Evolutionary conservation across 92 coral and sea anemone genomes (phyloP), one percentile per base, ranked within the genome.

Genomic region (Epizoanthus stellaris): DNA sequence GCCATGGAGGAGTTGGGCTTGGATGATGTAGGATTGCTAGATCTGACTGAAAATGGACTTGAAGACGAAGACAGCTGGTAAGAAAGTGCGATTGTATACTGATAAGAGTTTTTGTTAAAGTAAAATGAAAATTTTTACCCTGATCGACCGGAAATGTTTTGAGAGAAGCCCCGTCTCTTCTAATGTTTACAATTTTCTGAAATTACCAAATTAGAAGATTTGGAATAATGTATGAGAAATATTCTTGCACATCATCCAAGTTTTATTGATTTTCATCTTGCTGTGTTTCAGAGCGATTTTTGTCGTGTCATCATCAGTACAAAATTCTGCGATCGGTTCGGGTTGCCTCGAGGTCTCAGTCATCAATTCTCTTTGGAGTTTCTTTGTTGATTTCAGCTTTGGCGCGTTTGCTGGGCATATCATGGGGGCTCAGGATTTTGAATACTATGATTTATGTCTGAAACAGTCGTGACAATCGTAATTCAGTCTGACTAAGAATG

Each of bases 1-100:
- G 93, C 90, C 40, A 93, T 91, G 81, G 95, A 92, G 63, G 87
- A 87, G 70, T 81, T 94, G 67, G 88, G 87, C 83, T 84, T 94
- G 62, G 98, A 94, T 74, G 98, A 92, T 82, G 98, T 94, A 2
- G 94, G 92, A 5, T 81, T 94, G 75, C 64, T 94, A 85, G 89
- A 94, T 88, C 71, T 94, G 56, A 92, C 82, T 67, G 91, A 91
- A 58, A 81, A 73, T 76, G 95, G 87, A 47, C 87, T 89, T 12
- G 98, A 92, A 87, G 98, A 94, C 59, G 83, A 79, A 63, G 83
- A 79, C 72, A 79, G 83, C 52, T 79, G 83, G 83, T 79, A 79
- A 79, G 83, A 43, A 79, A 20, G 43, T 0, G 45, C 39, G 36
- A 42, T 61, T 63, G 4, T 63, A 3, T 42, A 34, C 52, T n/a